Percentiles rank a stretch among this genome's conserved stretches.
These are phyloP conservation scores for Hydroisotoma schaefferi DNA, from an alignment of 2,888 invertebrate species.

Conservation along the genomic window DNA sequence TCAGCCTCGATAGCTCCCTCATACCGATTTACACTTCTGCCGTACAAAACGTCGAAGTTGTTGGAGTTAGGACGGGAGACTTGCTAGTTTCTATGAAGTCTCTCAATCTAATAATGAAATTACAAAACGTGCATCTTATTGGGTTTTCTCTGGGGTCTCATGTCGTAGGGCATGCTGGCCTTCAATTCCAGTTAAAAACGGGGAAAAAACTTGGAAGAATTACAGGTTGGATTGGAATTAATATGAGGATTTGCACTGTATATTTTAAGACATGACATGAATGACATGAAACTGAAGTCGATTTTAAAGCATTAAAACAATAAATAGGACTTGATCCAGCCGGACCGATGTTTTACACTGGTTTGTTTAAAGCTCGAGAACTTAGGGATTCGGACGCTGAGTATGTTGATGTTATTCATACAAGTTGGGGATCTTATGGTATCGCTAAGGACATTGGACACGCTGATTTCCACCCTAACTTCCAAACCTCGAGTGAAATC, in stretches of 20 bases:
- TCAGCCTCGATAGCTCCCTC: neutral
- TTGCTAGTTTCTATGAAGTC: neutral
- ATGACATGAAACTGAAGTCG: constrained; percentile 2
- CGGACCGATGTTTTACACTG: constrained; percentile 6
- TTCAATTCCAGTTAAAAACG: constrained; percentile 14
- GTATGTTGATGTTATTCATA: constrained; percentile 4
- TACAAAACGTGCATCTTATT: neutral
- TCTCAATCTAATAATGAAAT: neutral
- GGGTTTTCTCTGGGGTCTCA: constrained; percentile 9
- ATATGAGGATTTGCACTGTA: too few relatives aligned
- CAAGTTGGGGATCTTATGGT: constrained; percentile 10
- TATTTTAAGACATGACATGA: neutral
- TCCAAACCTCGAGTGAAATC: neutral
- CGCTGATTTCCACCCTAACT: constrained; percentile 9
- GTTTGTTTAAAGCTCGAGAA: neutral
- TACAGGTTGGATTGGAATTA: too few relatives aligned
- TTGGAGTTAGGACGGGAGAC: constrained; percentile 4
- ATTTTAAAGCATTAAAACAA: neutral
- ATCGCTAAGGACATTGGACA: constrained; percentile 5
- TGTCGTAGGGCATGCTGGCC: too few relatives aligned
- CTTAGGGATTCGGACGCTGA: neutral
- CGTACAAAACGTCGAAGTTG: neutral
- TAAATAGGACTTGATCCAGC: neutral
- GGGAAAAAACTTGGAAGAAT: too few relatives aligned
- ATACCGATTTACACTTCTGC: neutral